These are phyloP conservation scores for Cinclus cinclus DNA, from an alignment of 2,113 vertebrate species.

Conservation along the genomic window DNA sequence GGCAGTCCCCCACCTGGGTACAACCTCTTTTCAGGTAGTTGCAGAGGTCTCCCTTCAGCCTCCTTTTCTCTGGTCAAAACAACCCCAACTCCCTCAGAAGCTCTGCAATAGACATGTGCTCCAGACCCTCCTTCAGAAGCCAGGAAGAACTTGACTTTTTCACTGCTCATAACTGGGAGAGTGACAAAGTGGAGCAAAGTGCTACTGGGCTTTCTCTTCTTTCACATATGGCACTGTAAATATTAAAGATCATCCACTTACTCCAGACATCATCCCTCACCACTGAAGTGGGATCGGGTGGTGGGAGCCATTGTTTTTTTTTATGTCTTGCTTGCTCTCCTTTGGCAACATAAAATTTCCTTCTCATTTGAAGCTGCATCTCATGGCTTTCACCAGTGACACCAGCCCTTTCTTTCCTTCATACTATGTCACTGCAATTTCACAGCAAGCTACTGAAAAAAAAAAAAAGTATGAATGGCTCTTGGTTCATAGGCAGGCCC, in stretches of 20 bases:
- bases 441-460: background rate
- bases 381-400: background rate
- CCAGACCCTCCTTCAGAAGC: background rate
- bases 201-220: background rate
- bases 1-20: rapidly evolving
- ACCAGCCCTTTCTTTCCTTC: background rate
- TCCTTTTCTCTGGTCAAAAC: background rate
- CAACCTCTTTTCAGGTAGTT: background rate
- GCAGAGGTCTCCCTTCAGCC: background rate
- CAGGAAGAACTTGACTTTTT: background rate
- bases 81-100: background rate
- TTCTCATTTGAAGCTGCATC: background rate
- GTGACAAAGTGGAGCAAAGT: background rate
- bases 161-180: background rate
- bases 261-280: background rate
- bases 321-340: background rate
- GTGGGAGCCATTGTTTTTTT: background rate
- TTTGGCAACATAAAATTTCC: background rate
- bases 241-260: background rate
- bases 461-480: background rate
- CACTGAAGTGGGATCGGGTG: background rate
- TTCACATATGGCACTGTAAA: background rate
- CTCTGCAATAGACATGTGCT: background rate
- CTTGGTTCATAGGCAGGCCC: background rate
- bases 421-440: background rate